Conservation (phyloP, 2,888 invertebrate species). For the Drosophila anomalata region DNA sequence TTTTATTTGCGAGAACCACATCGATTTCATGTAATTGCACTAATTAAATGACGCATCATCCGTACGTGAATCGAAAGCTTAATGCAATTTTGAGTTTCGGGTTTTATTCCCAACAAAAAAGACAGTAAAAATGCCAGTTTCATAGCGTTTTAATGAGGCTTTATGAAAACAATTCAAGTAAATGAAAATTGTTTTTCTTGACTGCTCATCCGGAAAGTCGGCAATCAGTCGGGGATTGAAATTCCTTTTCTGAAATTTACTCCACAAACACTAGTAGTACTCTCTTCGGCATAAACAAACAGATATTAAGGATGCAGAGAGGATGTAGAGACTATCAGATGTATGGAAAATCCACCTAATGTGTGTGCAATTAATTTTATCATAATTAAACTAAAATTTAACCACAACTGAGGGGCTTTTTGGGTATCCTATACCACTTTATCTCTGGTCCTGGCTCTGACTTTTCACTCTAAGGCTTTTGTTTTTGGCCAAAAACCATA, state of each 20-base stretch:
- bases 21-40: constrained; percentile 55
- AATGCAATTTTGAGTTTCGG: constrained; percentile 33
- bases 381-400: constrained; percentile 49
- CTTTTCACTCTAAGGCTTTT: neutral
- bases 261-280: neutral
- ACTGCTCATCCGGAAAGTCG: constrained; percentile 29
- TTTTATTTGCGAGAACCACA: constrained; percentile 31
- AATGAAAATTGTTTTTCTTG: constrained; percentile 40
- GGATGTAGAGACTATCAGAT: neutral
- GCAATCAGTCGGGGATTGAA: constrained; percentile 20
- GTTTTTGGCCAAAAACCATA: constrained; percentile 7
- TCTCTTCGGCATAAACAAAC: neutral
- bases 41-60: constrained; percentile 63
- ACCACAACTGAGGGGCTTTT: constrained; percentile 18
- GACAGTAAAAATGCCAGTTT: neutral
- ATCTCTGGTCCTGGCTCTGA: neutral
- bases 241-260: constrained; percentile 16
- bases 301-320: neutral
- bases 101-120: neutral
- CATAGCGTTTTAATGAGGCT: constrained; percentile 34
- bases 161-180: constrained; percentile 34
- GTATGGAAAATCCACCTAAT: constrained; percentile 16
- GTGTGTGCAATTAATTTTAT: constrained; percentile 43
- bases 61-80: constrained; percentile 39
- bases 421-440: neutral